Conservation (phyloP, 2,888 invertebrate genomes). For the Ecliptopera silaceata region DNA sequence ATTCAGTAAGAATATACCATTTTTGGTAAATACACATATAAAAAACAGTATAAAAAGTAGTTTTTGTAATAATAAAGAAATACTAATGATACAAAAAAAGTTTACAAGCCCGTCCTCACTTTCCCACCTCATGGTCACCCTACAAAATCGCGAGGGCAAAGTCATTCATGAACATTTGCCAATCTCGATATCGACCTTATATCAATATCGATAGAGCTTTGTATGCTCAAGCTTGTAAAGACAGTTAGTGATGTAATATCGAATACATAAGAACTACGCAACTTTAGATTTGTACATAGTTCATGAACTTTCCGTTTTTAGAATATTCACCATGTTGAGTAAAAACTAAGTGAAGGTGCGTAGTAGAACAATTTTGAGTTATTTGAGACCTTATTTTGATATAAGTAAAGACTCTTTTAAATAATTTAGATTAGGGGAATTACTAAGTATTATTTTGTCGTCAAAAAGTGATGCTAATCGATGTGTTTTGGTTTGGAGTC, state of each 20-base stretch:
- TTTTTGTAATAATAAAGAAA: background rate
- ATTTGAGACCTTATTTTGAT: no score
- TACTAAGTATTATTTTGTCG: no score
- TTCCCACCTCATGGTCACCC: conserved; percentile 47
- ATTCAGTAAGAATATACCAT: no score
- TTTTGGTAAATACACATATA: no score
- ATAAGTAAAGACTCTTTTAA: no score
- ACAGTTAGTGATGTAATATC: background rate
- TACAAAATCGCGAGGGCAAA: conserved; percentile 39
- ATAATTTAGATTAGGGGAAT: no score
- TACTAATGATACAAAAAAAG: background rate
- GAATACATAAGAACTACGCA: background rate
- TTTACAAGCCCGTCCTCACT: conserved; percentile 43
- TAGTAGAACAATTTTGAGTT: no score
- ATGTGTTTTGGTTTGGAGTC: no score
- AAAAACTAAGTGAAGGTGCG: no score
- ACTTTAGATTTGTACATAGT: background rate
- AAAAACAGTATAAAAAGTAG: no score
- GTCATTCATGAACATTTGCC: conserved; percentile 2
- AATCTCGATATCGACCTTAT: conserved; percentile 20
- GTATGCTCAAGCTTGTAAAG: background rate
- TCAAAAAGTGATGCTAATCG: no score
- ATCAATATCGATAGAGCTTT: background rate
- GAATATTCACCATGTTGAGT: background rate
- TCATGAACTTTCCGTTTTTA: background rate